Percentiles rank a stretch among this genome's conserved stretches.
phyloP scores from a whole-genome alignment of 2,113 vertebrate genomes.

The Pseudolaguvia tuberculata region DNA sequence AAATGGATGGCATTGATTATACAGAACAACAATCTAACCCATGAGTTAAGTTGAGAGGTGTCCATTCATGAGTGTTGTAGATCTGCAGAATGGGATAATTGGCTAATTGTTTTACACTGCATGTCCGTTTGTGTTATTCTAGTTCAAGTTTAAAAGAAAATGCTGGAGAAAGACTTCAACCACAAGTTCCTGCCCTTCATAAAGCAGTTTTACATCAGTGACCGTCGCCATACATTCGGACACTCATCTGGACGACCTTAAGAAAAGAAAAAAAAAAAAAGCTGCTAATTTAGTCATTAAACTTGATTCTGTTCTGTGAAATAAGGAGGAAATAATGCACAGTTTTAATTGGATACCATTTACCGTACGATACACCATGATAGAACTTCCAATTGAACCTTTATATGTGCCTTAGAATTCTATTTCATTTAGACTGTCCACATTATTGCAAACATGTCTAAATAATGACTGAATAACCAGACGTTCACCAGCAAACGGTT shows the following conservation, averaged over 20 bases:
- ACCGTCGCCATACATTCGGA: constrained; percentile 52
- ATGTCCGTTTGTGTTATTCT: constrained; percentile 29
- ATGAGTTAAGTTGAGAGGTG: too few relatives aligned
- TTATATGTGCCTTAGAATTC: constrained; percentile 3
- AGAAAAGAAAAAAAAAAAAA: constrained; percentile 59
- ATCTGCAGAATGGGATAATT: too few relatives aligned
- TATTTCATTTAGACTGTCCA: neutral
- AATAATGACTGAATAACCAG: neutral
- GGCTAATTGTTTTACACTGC: neutral
- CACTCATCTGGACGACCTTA: constrained; percentile 49
- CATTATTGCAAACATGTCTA: neutral
- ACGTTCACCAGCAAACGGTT: neutral
- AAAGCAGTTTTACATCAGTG: constrained; percentile 52
- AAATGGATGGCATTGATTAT: too few relatives aligned
- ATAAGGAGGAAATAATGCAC: too few relatives aligned
- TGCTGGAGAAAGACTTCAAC: constrained; percentile 66
- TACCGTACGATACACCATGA: too few relatives aligned
- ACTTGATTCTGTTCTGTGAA: constrained; percentile 1
- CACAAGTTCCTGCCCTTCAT: constrained; percentile 61
- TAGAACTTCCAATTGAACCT: neutral
- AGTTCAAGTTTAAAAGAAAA: constrained; percentile 70
- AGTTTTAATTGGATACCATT: neutral
- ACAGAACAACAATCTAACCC: too few relatives aligned
- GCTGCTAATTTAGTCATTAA: constrained; percentile 52
- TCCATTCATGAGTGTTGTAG: neutral